phyloP scores from a whole-genome alignment of 2,113 vertebrate genomes.

The Cinclus cinclus region DNA sequence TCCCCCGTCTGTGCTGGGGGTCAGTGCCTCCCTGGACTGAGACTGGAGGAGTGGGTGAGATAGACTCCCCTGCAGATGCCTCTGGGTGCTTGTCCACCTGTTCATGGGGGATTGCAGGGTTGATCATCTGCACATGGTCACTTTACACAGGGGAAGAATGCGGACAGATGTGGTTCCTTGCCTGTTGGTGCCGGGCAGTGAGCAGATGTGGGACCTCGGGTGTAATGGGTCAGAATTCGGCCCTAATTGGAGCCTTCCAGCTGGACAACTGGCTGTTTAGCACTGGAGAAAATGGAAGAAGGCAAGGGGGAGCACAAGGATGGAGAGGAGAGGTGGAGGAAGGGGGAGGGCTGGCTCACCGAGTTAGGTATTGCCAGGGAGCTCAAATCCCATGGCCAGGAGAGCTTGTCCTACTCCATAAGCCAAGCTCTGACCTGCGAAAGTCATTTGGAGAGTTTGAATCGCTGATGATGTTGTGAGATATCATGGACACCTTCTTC shows the following conservation, averaged over 20 bases:
- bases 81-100: rapidly evolving
- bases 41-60: neutral
- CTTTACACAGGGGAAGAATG: neutral
- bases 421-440: neutral
- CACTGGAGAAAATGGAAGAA: neutral
- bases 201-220: neutral
- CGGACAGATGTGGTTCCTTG: neutral
- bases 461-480: rapidly evolving
- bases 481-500: neutral
- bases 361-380: neutral
- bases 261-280: neutral
- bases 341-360: neutral
- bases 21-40: neutral
- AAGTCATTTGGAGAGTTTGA: rapidly evolving
- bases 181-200: neutral
- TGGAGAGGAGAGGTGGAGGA: neutral
- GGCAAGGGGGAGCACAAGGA: neutral
- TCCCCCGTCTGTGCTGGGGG: rapidly evolving
- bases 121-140: rapidly evolving
- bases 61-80: neutral
- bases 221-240: neutral
- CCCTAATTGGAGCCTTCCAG: neutral
- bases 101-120: rapidly evolving
- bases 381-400: neutral
- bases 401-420: neutral